Base-by-base conservation (phyloP, 1,140 invertebrate genomes). In the Aradophagus sp. region DNA sequence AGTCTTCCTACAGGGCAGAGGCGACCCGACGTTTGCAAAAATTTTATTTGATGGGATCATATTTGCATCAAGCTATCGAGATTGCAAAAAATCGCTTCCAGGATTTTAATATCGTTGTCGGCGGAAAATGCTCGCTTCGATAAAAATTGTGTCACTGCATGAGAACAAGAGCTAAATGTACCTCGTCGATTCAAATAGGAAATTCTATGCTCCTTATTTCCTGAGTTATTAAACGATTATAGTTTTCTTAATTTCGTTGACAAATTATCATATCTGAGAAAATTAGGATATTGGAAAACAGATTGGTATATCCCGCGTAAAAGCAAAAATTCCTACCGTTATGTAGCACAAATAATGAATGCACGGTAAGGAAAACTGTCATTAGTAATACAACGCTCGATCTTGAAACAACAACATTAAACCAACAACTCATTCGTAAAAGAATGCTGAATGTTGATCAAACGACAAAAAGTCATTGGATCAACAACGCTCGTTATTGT, bases 81-180 rank as follows among this genome's bases (percentile, higher is more conserved):
- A 50, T 52, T 66, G 52, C 35, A 55, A 55, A 55, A 65, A 65
- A 55, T 56, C 31, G 42, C 32, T 65, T 35, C 35, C 52, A 66
- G 52, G 35, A 20, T 66, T 66, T 56, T 66, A 66, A 66, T 66
- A 66, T 56, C 62, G 62, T 56, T 55, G 50, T 65, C 48, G 50
- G 55, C 35, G 42, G 50, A 42, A 55, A 53, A 55, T 48, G 27
- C 13, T 55, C 61, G 42, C 50, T 65, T 48, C 42, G 50, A 55
- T 55, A n/a, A n/a, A 41, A 53, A 65, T 48, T 65, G 29, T 50
- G 34, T 48, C 32, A 13, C 61, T 26, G 27, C 38, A 47, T 53
- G 31, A 39, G 23, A 44, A 38, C 15, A 61, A 61, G 44, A 17
- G 35, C 36, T 42, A 62, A 62, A 13, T 42, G 42, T 16, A 55